Percentiles rank a stretch among this genome's conserved stretches.
These are phyloP conservation scores for Pteruthius melanotis DNA, from an alignment of 2,113 vertebrate genomes.

Conservation along the genomic window DNA sequence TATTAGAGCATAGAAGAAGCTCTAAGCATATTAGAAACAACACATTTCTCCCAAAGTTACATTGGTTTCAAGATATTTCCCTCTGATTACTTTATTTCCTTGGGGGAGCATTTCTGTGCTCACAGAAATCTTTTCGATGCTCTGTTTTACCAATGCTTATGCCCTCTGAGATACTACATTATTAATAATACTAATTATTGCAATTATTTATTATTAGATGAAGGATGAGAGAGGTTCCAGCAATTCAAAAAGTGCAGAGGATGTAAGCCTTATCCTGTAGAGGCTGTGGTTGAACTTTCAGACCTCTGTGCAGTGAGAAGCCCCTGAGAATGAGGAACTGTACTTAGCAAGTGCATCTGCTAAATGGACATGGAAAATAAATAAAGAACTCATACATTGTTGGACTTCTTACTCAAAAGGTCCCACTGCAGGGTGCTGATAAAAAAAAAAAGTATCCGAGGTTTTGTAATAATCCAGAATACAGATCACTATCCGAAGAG, in stretches of 20 bases:
- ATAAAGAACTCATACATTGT: fast-evolving
- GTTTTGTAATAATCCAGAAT: not conserved
- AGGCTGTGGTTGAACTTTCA: not conserved
- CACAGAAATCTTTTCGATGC: constrained; percentile 3
- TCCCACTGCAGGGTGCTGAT: fast-evolving
- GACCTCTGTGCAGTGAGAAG: not conserved
- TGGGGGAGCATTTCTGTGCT: not conserved
- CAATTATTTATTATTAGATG: constrained; percentile 53
- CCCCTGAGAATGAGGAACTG: not conserved
- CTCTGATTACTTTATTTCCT: constrained; percentile 37
- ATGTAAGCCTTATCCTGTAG: not conserved
- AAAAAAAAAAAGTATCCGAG: not conserved
- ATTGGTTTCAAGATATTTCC: constrained; percentile 6
- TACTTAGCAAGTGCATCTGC: not conserved
- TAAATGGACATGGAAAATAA: not conserved
- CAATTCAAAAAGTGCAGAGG: not conserved
- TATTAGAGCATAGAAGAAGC: not conserved
- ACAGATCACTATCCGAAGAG: not conserved
- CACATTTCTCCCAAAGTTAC: not conserved
- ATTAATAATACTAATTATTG: constrained; percentile 57
- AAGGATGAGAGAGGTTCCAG: constrained; percentile 1
- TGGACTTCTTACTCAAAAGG: not conserved
- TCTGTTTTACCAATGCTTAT: not conserved
- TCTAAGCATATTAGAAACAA: not conserved
- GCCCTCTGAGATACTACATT: constrained; percentile 29